phyloP scores from a whole-genome alignment of 1,140 invertebrate genomes.

The Drosophila arawakana region DNA sequence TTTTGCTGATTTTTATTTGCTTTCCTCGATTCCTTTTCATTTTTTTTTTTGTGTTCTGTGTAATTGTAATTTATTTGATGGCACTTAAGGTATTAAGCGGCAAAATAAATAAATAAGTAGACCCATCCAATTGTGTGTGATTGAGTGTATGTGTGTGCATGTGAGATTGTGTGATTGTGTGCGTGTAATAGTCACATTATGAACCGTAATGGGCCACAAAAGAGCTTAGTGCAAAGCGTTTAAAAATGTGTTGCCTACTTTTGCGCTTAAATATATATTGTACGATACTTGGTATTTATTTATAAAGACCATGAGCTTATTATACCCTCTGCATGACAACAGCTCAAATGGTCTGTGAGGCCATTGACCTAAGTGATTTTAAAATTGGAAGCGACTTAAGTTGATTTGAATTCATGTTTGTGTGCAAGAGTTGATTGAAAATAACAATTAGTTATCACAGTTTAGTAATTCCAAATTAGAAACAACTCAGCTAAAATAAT shows the following conservation, averaged over 20 bases:
- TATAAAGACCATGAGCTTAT: background rate
- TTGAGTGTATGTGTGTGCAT: background rate
- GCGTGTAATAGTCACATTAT: slow-evolving; percentile 3
- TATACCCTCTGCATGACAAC: background rate
- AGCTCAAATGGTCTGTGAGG: background rate
- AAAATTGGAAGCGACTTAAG: background rate
- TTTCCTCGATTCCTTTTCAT: slow-evolving; percentile 12
- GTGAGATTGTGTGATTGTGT: slow-evolving; percentile 1
- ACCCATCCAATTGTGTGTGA: slow-evolving; percentile 12
- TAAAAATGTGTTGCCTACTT: slow-evolving; percentile 33
- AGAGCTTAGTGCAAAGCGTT: slow-evolving; percentile 23
- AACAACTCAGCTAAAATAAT: too few species aligned
- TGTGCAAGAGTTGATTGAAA: too few species aligned
- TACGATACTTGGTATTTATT: too few species aligned
- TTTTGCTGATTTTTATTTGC: slow-evolving; percentile 11
- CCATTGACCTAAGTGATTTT: background rate
- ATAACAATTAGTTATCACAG: too few species aligned
- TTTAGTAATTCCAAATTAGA: too few species aligned
- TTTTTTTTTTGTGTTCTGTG: slow-evolving; percentile 13
- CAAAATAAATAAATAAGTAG: slow-evolving; percentile 61
- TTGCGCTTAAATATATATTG: slow-evolving; percentile 3
- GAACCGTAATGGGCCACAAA: slow-evolving; percentile 35
- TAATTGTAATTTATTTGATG: slow-evolving; percentile 60
- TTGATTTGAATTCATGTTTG: too few species aligned
- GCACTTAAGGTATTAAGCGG: slow-evolving; percentile 62